Evolutionary conservation across 1,140 invertebrate genomes (phyloP).

Genomic region (Zaprionus capensis): DNA sequence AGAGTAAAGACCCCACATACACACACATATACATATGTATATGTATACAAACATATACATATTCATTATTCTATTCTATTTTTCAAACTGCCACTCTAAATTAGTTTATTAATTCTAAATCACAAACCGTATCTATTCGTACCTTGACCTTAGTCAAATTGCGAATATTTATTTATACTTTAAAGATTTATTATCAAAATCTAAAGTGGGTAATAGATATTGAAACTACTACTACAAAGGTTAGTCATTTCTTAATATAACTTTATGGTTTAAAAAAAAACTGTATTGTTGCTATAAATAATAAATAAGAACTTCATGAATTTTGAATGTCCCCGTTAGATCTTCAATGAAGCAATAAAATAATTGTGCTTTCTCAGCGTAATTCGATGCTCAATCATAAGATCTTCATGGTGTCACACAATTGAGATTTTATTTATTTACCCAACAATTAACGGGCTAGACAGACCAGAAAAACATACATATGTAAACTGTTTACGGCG

Average conservation of each 20-base stretch:
- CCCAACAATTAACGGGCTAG: constrained; percentile 1
- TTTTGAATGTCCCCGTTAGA: no score
- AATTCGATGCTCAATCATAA: neutral
- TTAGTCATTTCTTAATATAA: neutral
- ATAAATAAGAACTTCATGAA: neutral
- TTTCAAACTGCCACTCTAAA: neutral
- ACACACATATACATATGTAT: no score
- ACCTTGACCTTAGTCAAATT: neutral
- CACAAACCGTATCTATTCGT: neutral
- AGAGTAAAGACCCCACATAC: neutral
- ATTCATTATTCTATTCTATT: neutral
- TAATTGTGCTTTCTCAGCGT: neutral
- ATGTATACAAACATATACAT: neutral
- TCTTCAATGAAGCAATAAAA: neutral
- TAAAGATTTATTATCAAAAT: neutral
- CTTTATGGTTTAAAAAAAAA: neutral
- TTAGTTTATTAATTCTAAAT: neutral
- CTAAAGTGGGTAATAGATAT: neutral
- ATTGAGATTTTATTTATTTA: constrained; percentile 17
- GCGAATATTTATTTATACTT: neutral
- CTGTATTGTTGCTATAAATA: neutral
- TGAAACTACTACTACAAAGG: neutral
- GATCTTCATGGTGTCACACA: neutral
- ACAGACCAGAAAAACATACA: constrained; percentile 2
- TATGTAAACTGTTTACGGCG: neutral